Evolutionary conservation across 2,888 invertebrate genomes (phyloP), one percentile per base, ranked within the genome.

Genomic region (Ashinkailepas kermadecensis): DNA sequence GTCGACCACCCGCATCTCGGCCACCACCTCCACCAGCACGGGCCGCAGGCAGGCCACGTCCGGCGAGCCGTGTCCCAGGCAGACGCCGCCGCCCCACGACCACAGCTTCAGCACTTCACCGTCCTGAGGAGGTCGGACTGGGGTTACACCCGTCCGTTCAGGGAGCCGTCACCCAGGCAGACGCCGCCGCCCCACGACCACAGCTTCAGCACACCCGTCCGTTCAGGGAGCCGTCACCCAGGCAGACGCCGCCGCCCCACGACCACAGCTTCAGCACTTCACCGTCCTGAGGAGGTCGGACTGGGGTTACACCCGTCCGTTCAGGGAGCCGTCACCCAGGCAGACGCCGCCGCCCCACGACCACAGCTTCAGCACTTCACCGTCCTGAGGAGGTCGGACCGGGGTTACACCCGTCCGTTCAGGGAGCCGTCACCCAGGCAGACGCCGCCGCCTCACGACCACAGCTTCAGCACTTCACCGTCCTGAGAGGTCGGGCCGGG

Each of bases 281-380:
- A 80, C 64, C 81, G 81, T 83, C 39, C 39, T 39, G 39, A 39
- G n/a, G 39, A 39, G 39, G 39, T 39, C 4, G 39, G 39, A 4
- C 39, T 4, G 39, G 39, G 39, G 39, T 39, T 39, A 39, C 39
- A 39, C 39, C 1, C 39, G 39, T 39, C 39, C 39, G 39, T 39
- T 4, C 39, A 4, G 1, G 39, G 4, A 39, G 39, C 39, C 39
- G 39, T 39, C 2, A 3, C 39, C 39, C 39, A 91, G 86, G 85
- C 90, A 90, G 0, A 90, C 88, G 0, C 91, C 91, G 85, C 89
- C 89, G 21, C 92, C 92, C 91, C 91, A 92, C 0, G 90, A 89
- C 85, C 90, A 91, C n/a, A 91, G 89, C 88, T 89, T 87, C 56
- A 85, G 83, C 59, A 81, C 82, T 11, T 59, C 58, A 80, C 64